Evolutionary conservation across 2,888 invertebrate genomes (phyloP).

Genomic region (Molorchus minor): DNA sequence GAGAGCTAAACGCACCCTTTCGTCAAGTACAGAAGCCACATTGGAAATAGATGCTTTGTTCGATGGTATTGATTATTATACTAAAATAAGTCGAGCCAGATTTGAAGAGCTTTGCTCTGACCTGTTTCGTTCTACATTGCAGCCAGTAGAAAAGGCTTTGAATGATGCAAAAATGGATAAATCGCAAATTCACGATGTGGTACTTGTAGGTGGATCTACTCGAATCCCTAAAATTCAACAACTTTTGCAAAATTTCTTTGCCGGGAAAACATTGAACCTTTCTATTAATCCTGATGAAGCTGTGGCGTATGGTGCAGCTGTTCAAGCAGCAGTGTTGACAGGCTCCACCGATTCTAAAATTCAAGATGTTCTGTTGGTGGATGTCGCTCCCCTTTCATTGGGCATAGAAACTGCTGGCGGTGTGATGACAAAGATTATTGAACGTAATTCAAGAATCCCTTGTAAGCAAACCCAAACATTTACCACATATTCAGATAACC

Average conservation of each 20-base stretch:
- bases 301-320: slow-evolving; percentile 59
- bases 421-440: slow-evolving; percentile 75
- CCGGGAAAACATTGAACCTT: slow-evolving; percentile 63
- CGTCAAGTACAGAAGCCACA: slow-evolving; percentile 78
- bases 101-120: slow-evolving; percentile 80
- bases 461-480: slow-evolving; percentile 69
- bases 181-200: slow-evolving; percentile 78
- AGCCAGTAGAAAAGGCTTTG: slow-evolving; percentile 79
- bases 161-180: slow-evolving; percentile 85
- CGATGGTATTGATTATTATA: slow-evolving; percentile 78
- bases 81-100: slow-evolving; percentile 75
- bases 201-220: slow-evolving; percentile 83
- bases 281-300: slow-evolving; percentile 61
- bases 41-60: slow-evolving; percentile 80
- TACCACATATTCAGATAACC: slow-evolving; percentile 76
- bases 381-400: slow-evolving; percentile 74
- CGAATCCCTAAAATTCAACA: slow-evolving; percentile 82
- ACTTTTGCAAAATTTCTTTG: slow-evolving; percentile 79
- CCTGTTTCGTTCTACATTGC: slow-evolving; percentile 72
- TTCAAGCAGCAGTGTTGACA: slow-evolving; percentile 57
- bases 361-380: slow-evolving; percentile 76
- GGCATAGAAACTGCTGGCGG: slow-evolving; percentile 84
- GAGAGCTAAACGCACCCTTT: slow-evolving; percentile 79
- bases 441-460: slow-evolving; percentile 67
- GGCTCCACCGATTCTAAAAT: slow-evolving; percentile 72